Percentiles rank a stretch among this genome's conserved stretches.
phyloP scores from a whole-genome alignment of 2,113 vertebrate species.

The Scytalopus superciliaris region DNA sequence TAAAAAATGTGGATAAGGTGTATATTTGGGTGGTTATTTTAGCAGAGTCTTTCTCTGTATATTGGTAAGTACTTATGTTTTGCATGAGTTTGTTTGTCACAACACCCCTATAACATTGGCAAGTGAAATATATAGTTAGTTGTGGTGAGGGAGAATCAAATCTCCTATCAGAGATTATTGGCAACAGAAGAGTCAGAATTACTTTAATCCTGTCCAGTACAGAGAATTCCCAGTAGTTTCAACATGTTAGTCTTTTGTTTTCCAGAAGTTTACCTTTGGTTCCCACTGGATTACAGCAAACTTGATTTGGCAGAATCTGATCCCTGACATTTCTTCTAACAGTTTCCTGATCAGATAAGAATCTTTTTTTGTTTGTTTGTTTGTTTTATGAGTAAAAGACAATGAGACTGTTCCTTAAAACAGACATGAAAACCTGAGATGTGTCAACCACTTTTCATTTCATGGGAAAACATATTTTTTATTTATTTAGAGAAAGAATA shows the following conservation, averaged over 20 bases:
- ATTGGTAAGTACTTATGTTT: neutral
- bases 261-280: constrained; percentile 20
- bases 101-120: neutral
- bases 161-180: neutral
- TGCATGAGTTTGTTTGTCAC: neutral
- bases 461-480: neutral
- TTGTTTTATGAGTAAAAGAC: neutral
- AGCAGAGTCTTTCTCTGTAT: neutral
- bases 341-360: neutral
- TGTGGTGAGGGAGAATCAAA: neutral
- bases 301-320: constrained; percentile 42
- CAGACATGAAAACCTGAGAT: neutral
- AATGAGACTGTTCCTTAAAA: constrained; percentile 7
- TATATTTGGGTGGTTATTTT: neutral
- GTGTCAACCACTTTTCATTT: neutral
- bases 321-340: constrained; percentile 24
- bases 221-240: constrained; percentile 25
- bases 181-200: constrained; percentile 5
- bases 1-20: neutral
- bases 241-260: constrained; percentile 10
- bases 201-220: constrained; percentile 42
- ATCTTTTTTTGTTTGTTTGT: neutral
- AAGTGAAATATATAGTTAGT: neutral
- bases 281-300: constrained; percentile 23
- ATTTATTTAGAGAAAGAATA: neutral